These are phyloP conservation scores for Myioborus miniatus DNA, from an alignment of 2,797 vertebrate genomes.

Conservation along the genomic window DNA sequence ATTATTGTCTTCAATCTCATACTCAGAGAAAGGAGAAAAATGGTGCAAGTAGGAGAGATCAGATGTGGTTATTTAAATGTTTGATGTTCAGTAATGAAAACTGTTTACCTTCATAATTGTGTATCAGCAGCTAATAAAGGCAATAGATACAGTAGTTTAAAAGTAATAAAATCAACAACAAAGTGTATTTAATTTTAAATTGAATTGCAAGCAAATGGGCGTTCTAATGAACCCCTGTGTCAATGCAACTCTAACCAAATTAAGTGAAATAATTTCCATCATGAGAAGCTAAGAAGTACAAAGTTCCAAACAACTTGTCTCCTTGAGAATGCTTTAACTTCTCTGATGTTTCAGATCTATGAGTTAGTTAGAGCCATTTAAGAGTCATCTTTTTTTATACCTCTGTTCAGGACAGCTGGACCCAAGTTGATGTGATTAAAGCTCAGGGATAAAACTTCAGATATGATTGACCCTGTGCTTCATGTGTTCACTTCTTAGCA, in stretches of 20 bases:
- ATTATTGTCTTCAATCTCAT: neutral
- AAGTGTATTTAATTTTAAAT: constrained; percentile 85
- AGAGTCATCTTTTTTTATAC: neutral
- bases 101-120: constrained; percentile 81
- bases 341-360: constrained; percentile 18
- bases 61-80: constrained; percentile 55
- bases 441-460: neutral
- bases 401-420: neutral
- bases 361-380: constrained; percentile 14
- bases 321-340: constrained; percentile 38
- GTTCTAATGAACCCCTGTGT: constrained; percentile 77
- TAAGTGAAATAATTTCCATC: constrained; percentile 76
- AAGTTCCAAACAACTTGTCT: constrained; percentile 62
- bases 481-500: neutral
- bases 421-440: neutral
- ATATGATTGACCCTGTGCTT: neutral
- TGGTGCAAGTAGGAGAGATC: constrained; percentile 14
- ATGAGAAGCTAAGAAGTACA: constrained; percentile 66
- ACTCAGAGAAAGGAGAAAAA: constrained; percentile 14
- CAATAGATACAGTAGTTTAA: constrained; percentile 82
- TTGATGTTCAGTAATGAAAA: constrained; percentile 76
- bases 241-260: constrained; percentile 74
- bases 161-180: constrained; percentile 80
- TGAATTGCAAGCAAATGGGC: constrained; percentile 79
- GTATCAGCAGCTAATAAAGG: constrained; percentile 76